Evolutionary conservation across 2,113 vertebrate species (phyloP).

Genomic region (Oryzias celebensis): DNA sequence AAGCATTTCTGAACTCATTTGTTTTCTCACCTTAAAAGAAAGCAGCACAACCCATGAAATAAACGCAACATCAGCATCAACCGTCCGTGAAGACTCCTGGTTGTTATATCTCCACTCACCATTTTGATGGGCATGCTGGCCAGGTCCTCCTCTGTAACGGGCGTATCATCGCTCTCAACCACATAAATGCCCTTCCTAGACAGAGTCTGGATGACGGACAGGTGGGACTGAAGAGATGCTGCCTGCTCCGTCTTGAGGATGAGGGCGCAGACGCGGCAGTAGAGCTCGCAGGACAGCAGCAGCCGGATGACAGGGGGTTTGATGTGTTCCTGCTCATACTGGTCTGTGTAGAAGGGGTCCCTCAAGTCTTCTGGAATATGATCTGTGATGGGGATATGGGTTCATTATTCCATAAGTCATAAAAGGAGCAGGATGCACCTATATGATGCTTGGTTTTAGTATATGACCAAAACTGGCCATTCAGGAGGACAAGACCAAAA

Average conservation of each 20-base stretch:
- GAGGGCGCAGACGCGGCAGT: constrained; percentile 92
- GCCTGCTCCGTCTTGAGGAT: constrained; percentile 95
- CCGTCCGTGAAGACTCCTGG: not conserved
- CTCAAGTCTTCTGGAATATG: constrained; percentile 93
- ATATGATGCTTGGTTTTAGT: no score
- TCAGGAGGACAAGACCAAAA: no score
- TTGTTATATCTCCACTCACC: constrained; percentile 76
- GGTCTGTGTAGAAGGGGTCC: constrained; percentile 95
- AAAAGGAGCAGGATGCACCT: not conserved
- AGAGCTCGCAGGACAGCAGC: constrained; percentile 92
- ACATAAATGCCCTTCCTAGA: constrained; percentile 95
- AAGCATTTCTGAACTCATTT: not conserved
- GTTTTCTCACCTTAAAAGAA: constrained; percentile 12
- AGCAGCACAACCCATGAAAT: not conserved
- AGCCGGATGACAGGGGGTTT: constrained; percentile 92
- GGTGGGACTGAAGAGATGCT: constrained; percentile 89
- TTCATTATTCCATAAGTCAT: not conserved
- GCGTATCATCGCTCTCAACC: constrained; percentile 92
- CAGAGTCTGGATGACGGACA: constrained; percentile 91
- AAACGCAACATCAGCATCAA: not conserved
- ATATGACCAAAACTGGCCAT: no score
- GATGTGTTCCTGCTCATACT: constrained; percentile 98
- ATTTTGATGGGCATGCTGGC: constrained; percentile 91
- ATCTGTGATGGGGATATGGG: constrained; percentile 74
- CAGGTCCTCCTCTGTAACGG: constrained; percentile 88